Base-by-base conservation (phyloP, 1,140 invertebrate species). In the Chymomyza costata region DNA sequence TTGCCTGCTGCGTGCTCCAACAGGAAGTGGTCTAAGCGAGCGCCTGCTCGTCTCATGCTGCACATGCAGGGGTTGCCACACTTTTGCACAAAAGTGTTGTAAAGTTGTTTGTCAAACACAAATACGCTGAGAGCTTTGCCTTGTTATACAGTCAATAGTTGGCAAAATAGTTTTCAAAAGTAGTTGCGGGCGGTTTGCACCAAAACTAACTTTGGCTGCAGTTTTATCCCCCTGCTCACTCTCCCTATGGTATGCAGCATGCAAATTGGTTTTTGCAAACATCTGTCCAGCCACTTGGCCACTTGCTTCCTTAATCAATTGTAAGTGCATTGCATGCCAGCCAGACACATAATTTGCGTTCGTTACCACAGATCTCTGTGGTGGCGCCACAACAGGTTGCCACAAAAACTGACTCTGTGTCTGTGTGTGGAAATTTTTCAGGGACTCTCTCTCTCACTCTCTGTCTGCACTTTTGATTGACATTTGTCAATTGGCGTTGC, bases 401-500 rank as follows among this genome's bases (percentile, higher is more conserved):
- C n/a, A n/a, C n/a, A n/a, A n/a, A n/a, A n/a, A n/a, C n/a, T n/a
- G n/a, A n/a, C n/a, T n/a, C n/a, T n/a, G n/a, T n/a, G n/a, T n/a
- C n/a, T n/a, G n/a, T n/a, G n/a, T n/a, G n/a, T n/a, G n/a, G n/a
- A n/a, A n/a, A n/a, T n/a, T n/a, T n/a, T n/a, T n/a, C n/a, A n/a
- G n/a, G n/a, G n/a, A n/a, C n/a, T n/a, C n/a, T n/a, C n/a, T n/a
- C n/a, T n/a, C n/a, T n/a, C n/a, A n/a, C n/a, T n/a, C n/a, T n/a
- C n/a, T n/a, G n/a, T n/a, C n/a, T 16, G 28, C 31, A 7, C 37
- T 15, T 37, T 50, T 76, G 71, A 76, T 69, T 76, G 70, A 65
- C 71, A 76, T 65, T 71, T 74, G 70, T 76, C 70, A 76, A 76
- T 76, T 78, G 65, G 66, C 66, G 51, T 73, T 53, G 48, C 45